Conservation (phyloP, 1,140 invertebrate species). For the Lucilia sericata region DNA sequence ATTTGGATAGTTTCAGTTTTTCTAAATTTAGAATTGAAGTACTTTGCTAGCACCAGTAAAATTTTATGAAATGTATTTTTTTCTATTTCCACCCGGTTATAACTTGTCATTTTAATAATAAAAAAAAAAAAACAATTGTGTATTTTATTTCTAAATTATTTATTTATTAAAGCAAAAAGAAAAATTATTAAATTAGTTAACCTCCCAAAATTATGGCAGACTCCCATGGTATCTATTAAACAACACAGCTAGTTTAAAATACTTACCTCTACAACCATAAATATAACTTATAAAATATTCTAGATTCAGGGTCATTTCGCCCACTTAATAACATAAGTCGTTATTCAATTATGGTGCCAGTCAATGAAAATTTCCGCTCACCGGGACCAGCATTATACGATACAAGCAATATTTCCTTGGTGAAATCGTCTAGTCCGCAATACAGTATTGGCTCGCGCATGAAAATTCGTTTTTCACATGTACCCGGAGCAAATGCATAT, state of each 20-base stretch:
- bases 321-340: not conserved
- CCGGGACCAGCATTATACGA: constrained; percentile 73
- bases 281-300: not conserved
- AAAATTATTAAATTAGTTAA: too few species aligned
- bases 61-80: too few species aligned
- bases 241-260: not conserved
- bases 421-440: constrained; percentile 55
- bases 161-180: too few species aligned
- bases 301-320: not conserved
- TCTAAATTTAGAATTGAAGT: too few species aligned
- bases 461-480: constrained; percentile 47
- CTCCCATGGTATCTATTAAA: not conserved
- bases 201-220: not conserved
- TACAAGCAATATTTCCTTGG: constrained; percentile 58
- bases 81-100: too few species aligned
- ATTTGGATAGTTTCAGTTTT: too few species aligned
- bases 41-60: too few species aligned
- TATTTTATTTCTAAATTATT: too few species aligned
- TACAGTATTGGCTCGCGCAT: constrained; percentile 65
- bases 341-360: not conserved
- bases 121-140: too few species aligned
- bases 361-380: constrained; percentile 58
- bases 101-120: too few species aligned
- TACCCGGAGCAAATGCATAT: constrained; percentile 69
- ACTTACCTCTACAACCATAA: not conserved